A percentile compares a stretch with the other conserved stretches of the same genome.
Evolutionary conservation across 1,140 invertebrate species (phyloP).

Genomic region (Batillaria attramentaria): DNA sequence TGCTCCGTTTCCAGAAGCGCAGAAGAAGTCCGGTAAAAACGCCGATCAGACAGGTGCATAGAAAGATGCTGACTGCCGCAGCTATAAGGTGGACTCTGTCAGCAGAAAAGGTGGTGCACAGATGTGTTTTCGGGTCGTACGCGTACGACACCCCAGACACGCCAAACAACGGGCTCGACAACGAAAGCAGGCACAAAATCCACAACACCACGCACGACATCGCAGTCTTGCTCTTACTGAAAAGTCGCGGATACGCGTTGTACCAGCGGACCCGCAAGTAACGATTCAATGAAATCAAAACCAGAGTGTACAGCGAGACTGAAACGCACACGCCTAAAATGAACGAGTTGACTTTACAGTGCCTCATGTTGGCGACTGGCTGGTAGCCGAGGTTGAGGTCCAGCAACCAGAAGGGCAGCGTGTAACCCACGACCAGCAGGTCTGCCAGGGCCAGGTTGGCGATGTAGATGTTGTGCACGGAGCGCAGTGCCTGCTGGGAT

Average conservation of each 20-base stretch:
- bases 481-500: constrained; percentile 64
- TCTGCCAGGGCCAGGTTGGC: constrained; percentile 70
- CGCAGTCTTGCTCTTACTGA: background rate
- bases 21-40: too few relatives aligned
- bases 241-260: background rate
- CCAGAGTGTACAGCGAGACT: constrained; percentile 72
- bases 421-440: constrained; percentile 80
- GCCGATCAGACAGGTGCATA: too few relatives aligned
- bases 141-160: too few relatives aligned
- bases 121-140: too few relatives aligned
- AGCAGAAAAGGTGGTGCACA: too few relatives aligned
- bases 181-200: background rate
- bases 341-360: constrained; percentile 36
- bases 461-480: constrained; percentile 69
- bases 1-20: too few relatives aligned
- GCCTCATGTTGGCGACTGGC: constrained; percentile 27
- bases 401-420: constrained; percentile 79
- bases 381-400: constrained; percentile 23
- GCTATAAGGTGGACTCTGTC: too few relatives aligned
- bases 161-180: too few relatives aligned
- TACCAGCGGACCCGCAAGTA: constrained; percentile 38
- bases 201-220: constrained; percentile 7
- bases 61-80: too few relatives aligned
- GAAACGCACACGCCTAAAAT: constrained; percentile 22
- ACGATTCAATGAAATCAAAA: constrained; percentile 42